Evolutionary conservation across 2,888 invertebrate genomes (phyloP).

Genomic region (Drosophila barbarae): DNA sequence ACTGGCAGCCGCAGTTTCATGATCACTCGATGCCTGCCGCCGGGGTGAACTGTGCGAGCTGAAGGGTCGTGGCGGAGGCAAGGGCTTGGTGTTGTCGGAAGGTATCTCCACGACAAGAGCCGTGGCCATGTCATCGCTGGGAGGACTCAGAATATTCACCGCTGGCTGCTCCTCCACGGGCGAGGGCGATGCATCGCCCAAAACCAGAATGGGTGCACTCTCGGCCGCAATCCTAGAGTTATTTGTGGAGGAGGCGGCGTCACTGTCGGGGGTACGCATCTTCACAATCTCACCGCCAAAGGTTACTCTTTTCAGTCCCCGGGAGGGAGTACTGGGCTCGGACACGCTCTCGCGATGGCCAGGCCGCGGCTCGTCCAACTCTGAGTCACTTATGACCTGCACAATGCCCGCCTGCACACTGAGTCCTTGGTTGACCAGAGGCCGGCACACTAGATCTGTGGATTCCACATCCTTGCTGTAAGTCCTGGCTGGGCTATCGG

Average conservation of each 20-base stretch:
- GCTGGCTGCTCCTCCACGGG: slow-evolving; percentile 9
- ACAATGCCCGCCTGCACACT: slow-evolving; percentile 79
- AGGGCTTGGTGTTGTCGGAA: slow-evolving; percentile 78
- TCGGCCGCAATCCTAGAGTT: slow-evolving; percentile 26
- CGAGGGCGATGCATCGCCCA: background rate
- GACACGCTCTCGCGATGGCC: slow-evolving; percentile 30
- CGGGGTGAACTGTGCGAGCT: slow-evolving; percentile 23
- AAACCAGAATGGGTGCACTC: background rate
- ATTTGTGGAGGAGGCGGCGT: slow-evolving; percentile 81
- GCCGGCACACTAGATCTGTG: slow-evolving; percentile 78
- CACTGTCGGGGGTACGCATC: slow-evolving; percentile 91
- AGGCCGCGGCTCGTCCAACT: slow-evolving; percentile 79
- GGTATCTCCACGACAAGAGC: slow-evolving; percentile 76
- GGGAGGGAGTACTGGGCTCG: slow-evolving; percentile 77
- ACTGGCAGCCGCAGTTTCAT: background rate
- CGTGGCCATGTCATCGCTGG: slow-evolving; percentile 51
- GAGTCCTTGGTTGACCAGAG: slow-evolving; percentile 54
- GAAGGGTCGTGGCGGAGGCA: slow-evolving; percentile 40
- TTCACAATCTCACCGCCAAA: slow-evolving; percentile 94
- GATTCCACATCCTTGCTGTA: slow-evolving; percentile 56
- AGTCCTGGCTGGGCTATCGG: slow-evolving; percentile 69
- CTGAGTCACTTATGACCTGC: slow-evolving; percentile 83
- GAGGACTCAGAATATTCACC: background rate
- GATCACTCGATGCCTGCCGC: background rate
- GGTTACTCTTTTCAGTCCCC: slow-evolving; percentile 86